Conservation (phyloP, 2,797 vertebrate genomes). For the Channallabes apus region DNA sequence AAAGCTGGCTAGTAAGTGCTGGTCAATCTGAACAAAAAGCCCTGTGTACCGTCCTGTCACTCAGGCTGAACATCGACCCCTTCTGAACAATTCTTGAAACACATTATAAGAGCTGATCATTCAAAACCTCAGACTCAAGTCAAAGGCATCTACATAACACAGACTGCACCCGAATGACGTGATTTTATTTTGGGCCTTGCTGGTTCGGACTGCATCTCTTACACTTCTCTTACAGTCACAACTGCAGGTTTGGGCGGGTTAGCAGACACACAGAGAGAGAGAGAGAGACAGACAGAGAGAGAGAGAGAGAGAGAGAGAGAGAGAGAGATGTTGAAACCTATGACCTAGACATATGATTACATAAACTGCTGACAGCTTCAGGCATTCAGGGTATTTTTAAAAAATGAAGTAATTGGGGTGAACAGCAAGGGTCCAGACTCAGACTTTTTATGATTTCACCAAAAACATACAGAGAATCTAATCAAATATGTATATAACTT, state of each 20-base stretch:
- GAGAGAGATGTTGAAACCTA: conserved; percentile 48
- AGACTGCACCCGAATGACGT: background rate
- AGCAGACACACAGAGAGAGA: background rate
- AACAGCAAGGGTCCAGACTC: background rate
- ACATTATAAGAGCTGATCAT: background rate
- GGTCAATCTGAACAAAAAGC: background rate
- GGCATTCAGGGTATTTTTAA: conserved; percentile 52
- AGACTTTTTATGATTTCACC: conserved; percentile 1
- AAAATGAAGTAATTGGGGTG: background rate
- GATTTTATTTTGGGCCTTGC: background rate
- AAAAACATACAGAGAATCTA: conserved; percentile 6
- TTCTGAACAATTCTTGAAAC: background rate
- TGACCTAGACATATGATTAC: conserved; percentile 72
- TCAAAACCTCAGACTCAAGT: background rate
- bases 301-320: too few species aligned
- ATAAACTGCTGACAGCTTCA: conserved; percentile 61
- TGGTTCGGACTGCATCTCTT: background rate
- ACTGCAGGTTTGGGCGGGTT: conserved; percentile 32
- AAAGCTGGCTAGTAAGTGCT: background rate
- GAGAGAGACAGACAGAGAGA: too few species aligned
- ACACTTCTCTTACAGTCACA: background rate
- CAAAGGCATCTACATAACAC: background rate
- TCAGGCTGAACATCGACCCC: background rate
- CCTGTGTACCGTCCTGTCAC: background rate
- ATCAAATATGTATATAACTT: background rate